A percentile compares a stretch with the other conserved stretches of the same genome.
Conservation (phyloP, 2,797 vertebrate genomes). For the Dipus sagitta region DNA sequence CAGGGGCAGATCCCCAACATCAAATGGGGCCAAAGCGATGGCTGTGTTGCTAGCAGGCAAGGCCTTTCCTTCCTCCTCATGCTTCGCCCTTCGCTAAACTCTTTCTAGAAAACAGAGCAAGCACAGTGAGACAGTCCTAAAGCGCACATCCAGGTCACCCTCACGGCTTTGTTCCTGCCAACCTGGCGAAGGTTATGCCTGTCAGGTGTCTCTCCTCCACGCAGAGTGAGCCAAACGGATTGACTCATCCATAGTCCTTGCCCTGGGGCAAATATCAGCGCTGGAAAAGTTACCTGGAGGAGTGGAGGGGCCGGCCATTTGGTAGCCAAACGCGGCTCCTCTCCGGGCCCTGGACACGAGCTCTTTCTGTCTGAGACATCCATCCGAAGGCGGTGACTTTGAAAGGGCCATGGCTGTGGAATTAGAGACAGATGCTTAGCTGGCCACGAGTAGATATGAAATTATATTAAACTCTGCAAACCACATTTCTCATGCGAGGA, state of each 20-base stretch:
- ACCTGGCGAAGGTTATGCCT: slow-evolving; percentile 19
- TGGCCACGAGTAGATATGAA: slow-evolving; percentile 79
- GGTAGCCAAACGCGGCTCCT: slow-evolving; percentile 61
- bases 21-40: slow-evolving; percentile 23
- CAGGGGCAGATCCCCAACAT: slow-evolving; percentile 17
- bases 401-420: slow-evolving; percentile 71
- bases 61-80: slow-evolving; percentile 41
- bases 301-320: background rate
- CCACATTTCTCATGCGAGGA: slow-evolving; percentile 73
- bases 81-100: slow-evolving; percentile 34
- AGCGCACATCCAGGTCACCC: background rate
- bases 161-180: background rate
- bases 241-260: slow-evolving; percentile 73
- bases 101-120: slow-evolving; percentile 76
- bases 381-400: slow-evolving; percentile 75
- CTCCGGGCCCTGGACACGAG: slow-evolving; percentile 46
- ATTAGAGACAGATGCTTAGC: slow-evolving; percentile 83
- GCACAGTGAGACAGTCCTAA: slow-evolving; percentile 33
- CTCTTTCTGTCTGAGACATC: slow-evolving; percentile 67
- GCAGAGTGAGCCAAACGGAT: slow-evolving; percentile 61
- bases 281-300: slow-evolving; percentile 60
- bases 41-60: slow-evolving; percentile 61
- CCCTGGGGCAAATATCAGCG: slow-evolving; percentile 63
- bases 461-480: slow-evolving; percentile 80
- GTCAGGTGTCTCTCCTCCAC: slow-evolving; percentile 58